Percentiles rank a stretch among this genome's conserved stretches.
phyloP scores from a whole-genome alignment of 2,113 vertebrate genomes.

The Pteropus alecto region DNA sequence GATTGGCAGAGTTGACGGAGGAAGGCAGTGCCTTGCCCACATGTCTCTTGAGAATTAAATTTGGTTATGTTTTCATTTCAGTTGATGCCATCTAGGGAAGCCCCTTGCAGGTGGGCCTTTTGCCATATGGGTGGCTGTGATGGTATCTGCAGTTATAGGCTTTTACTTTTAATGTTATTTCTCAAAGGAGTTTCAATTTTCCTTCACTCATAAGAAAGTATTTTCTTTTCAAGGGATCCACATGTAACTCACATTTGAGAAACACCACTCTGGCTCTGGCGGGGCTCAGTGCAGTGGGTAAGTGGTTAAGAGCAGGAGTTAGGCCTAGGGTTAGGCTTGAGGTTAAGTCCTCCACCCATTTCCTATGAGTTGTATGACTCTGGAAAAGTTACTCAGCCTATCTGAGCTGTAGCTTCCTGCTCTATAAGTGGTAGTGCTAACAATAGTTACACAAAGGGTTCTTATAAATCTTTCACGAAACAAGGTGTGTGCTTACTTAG shows the following conservation, averaged over 20 bases:
- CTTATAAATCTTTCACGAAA: not conserved
- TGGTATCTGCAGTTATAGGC: not conserved
- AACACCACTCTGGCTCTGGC: not conserved
- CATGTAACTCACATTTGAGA: not conserved
- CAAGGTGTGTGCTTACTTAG: not conserved
- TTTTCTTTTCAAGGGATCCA: not conserved
- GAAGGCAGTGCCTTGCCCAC: not conserved
- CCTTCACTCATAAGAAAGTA: not conserved
- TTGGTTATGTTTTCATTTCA: not conserved
- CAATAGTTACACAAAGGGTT: not conserved
- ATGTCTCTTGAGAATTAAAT: not conserved
- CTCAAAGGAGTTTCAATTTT: not conserved
- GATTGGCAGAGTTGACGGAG: not conserved
- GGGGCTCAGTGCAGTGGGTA: not conserved
- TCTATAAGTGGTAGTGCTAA: not conserved
- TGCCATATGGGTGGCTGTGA: not conserved
- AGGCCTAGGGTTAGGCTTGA: not conserved
- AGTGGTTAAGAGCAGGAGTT: not conserved
- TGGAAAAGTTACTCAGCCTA: not conserved
- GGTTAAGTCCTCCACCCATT: not conserved
- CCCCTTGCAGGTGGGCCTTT: not conserved
- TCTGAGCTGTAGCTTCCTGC: not conserved
- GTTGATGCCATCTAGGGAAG: not conserved
- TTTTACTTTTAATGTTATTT: not conserved
- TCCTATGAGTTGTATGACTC: not conserved